These are phyloP conservation scores for Meloidogyne floridensis DNA, from an alignment of 1,140 invertebrate genomes.

Conservation along the genomic window DNA sequence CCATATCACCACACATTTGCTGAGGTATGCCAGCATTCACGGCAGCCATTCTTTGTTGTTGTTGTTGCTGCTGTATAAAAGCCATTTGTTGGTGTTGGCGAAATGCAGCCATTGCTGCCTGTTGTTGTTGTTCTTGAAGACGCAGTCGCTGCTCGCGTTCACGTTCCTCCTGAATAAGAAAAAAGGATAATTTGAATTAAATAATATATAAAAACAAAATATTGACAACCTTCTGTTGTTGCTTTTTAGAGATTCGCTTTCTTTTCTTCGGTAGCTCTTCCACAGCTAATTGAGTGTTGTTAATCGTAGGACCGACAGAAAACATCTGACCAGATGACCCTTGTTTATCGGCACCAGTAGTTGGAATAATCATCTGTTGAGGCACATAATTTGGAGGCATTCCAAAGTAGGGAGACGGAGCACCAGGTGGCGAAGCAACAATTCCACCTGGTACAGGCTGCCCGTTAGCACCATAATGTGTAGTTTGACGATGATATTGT, in stretches of 20 bases:
- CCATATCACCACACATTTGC: conserved; percentile 20
- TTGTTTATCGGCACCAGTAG: background rate
- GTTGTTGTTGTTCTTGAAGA: conserved; percentile 27
- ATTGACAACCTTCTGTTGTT: conserved; percentile 29
- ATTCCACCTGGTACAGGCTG: background rate
- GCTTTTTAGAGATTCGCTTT: conserved; percentile 42
- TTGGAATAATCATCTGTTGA: background rate
- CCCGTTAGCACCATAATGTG: background rate
- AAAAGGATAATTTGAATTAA: background rate
- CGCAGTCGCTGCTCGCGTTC: conserved; percentile 29
- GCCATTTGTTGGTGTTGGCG: conserved; percentile 31
- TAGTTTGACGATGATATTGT: conserved; percentile 3
- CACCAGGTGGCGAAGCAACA: conserved; percentile 8
- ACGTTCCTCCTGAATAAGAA: conserved; percentile 17
- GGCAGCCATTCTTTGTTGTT: conserved; percentile 30
- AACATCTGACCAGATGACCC: background rate
- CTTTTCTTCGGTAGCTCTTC: conserved; percentile 38
- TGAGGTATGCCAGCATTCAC: background rate
- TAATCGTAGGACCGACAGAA: background rate
- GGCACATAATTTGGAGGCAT: conserved; percentile 13
- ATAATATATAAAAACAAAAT: no score
- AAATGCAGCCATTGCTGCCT: conserved; percentile 24
- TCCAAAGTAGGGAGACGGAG: conserved; percentile 16
- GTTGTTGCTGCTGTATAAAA: conserved; percentile 7
- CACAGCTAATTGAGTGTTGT: background rate